Evolutionary conservation across 1,140 invertebrate genomes (phyloP).

Genomic region (Metaphire vulgaris): DNA sequence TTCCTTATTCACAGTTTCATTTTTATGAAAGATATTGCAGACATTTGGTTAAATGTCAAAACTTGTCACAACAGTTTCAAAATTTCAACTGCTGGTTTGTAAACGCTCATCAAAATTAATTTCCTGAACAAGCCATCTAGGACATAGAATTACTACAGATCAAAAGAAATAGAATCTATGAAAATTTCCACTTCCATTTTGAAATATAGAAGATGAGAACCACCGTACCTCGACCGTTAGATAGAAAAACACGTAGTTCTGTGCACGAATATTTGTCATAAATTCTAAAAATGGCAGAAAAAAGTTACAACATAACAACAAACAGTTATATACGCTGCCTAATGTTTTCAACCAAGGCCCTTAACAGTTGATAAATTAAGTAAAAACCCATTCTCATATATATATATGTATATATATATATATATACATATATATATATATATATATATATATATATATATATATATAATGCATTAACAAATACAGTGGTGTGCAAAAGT

Average conservation of each 20-base stretch:
- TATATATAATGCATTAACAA: background rate
- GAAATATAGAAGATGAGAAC: too few species aligned
- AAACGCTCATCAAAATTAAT: too few species aligned
- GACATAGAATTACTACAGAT: too few species aligned
- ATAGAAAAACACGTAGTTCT: conserved; percentile 74
- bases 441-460: background rate
- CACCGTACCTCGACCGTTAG: conserved; percentile 67
- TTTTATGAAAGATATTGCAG: too few species aligned
- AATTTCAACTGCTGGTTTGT: too few species aligned
- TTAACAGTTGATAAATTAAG: background rate
- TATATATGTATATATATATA: conserved; percentile 9
- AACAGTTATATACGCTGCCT: too few species aligned
- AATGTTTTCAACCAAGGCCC: background rate
- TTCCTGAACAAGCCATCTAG: too few species aligned
- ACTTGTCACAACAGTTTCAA: too few species aligned
- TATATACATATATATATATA: conserved; percentile 9
- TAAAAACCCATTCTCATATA: background rate
- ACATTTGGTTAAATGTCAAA: too few species aligned
- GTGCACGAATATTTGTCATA: conserved; percentile 65
- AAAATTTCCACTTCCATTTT: too few species aligned
- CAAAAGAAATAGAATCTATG: too few species aligned
- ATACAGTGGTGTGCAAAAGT: background rate
- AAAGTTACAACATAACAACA: background rate
- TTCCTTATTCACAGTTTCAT: too few species aligned
- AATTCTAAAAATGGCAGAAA: conserved; percentile 57